A percentile compares a stretch with the other conserved stretches of the same genome.
Evolutionary conservation across 2,797 vertebrate species (phyloP).

Genomic region (Gallinago nigripennis): DNA sequence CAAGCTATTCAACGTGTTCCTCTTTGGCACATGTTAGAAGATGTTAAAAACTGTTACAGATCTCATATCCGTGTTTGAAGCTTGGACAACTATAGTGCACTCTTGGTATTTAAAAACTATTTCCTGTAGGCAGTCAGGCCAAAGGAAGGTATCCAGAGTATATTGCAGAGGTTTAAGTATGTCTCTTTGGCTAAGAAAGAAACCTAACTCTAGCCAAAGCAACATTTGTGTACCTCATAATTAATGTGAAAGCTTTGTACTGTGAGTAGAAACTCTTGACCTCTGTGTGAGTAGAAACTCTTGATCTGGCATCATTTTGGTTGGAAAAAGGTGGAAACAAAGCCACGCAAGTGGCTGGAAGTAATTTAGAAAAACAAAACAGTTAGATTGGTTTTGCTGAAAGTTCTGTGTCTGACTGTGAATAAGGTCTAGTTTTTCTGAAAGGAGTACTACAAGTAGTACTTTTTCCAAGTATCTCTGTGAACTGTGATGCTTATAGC

Average conservation of each 20-base stretch:
- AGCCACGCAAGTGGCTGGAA: background rate
- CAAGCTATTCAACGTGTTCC: background rate
- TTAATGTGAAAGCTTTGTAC: background rate
- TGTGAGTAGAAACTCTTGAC: background rate
- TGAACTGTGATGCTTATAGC: background rate
- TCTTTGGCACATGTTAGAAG: conserved; percentile 19
- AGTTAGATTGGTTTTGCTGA: background rate
- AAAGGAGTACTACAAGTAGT: background rate
- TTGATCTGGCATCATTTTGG: background rate
- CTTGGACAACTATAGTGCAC: background rate
- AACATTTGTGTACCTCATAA: background rate
- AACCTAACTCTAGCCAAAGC: background rate
- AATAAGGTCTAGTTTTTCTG: background rate
- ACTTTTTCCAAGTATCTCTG: background rate
- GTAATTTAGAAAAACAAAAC: background rate
- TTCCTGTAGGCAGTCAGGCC: conserved; percentile 23
- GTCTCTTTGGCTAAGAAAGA: background rate
- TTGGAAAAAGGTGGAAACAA: background rate
- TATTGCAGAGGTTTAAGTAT: conserved; percentile 7
- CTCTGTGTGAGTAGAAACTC: background rate
- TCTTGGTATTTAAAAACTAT: conserved; percentile 44
- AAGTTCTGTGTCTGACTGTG: background rate
- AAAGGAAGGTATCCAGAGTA: conserved; percentile 13
- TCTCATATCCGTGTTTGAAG: background rate
- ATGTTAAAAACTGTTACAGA: conserved; percentile 36